Conservation (phyloP, 2,797 vertebrate genomes). For the Semotilus atromaculatus region DNA sequence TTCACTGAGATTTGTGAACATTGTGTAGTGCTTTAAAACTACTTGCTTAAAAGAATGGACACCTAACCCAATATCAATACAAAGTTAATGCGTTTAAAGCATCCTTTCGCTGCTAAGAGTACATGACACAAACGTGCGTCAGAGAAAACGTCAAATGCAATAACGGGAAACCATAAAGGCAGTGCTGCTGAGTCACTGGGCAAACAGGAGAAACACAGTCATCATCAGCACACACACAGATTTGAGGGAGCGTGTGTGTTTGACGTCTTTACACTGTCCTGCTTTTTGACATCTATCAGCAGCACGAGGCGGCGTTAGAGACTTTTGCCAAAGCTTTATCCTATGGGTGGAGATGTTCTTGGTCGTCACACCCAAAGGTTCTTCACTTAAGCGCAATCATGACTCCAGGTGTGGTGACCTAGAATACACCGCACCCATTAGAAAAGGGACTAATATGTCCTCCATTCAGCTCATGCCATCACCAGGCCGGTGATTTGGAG, state of each 20-base stretch:
- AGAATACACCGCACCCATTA: conserved; percentile 13
- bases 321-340: conserved; percentile 8
- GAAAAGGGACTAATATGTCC: neutral
- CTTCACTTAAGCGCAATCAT: conserved; percentile 32
- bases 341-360: neutral
- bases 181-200: conserved; percentile 56
- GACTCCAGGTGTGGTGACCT: conserved; percentile 24
- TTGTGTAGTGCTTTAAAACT: too few species aligned
- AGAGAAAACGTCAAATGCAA: conserved; percentile 44
- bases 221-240: conserved; percentile 15
- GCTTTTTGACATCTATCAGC: conserved; percentile 6
- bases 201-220: conserved; percentile 54
- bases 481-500: neutral
- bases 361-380: conserved; percentile 12
- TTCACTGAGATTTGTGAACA: neutral
- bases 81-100: conserved; percentile 5
- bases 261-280: neutral
- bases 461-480: neutral
- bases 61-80: neutral
- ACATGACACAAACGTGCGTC: conserved; percentile 36
- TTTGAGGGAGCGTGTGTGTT: conserved; percentile 6
- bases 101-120: conserved; percentile 12
- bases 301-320: neutral
- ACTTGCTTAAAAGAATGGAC: neutral
- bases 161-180: conserved; percentile 45